Evolutionary conservation across 2,888 invertebrate species (phyloP), one percentile per base, ranked within the genome.

Genomic region (Eristalis pertinax): DNA sequence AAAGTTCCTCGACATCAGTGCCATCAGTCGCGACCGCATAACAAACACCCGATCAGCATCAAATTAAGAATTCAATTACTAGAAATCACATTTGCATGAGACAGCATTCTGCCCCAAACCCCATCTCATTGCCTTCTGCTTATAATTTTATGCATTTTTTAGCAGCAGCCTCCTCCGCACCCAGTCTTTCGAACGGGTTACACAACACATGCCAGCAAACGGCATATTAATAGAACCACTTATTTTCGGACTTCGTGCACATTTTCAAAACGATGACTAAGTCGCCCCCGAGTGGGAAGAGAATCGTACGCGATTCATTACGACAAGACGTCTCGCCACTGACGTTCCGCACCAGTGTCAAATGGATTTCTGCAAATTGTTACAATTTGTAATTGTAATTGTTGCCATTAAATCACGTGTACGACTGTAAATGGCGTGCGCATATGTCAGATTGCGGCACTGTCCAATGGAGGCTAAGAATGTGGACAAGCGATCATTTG

Each of bases 221-320:
- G 64, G 58, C 64, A 65, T 65, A 65, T 72, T 78, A 72, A 78
- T 78, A 64, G 70, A 78, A 22, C 72, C 64, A 72, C 70, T 78
- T 78, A 72, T 56, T 58, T 78, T 78, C 50, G 78, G 64, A 50
- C 24, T 62, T n/a, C 7, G 68, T 2, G 35, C 32, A 62, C 68
- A 68, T 68, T 68, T 76, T 62, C 50, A 62, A 76, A 22, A 7
- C 1, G 35, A 62, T 76, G 76, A 76, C 68, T 76, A 60, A 76
- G 32, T 32, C 8, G n/a, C 5, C 19, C n/a, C 19, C 50, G 50
- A 50, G 50, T 50, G 50, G 50, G 50, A 50, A 50, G 50, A n/a
- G 43, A 43, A 43, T 43, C 0, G n/a, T 7, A 5, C 43, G 43
- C n/a, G n/a, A 50, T 50, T 50, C 50, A 19, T 19, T 50, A 50